Evolutionary conservation across 2,113 vertebrate species (phyloP), one percentile per base, ranked within the genome.

Genomic region (Microtus pennsylvanicus): DNA sequence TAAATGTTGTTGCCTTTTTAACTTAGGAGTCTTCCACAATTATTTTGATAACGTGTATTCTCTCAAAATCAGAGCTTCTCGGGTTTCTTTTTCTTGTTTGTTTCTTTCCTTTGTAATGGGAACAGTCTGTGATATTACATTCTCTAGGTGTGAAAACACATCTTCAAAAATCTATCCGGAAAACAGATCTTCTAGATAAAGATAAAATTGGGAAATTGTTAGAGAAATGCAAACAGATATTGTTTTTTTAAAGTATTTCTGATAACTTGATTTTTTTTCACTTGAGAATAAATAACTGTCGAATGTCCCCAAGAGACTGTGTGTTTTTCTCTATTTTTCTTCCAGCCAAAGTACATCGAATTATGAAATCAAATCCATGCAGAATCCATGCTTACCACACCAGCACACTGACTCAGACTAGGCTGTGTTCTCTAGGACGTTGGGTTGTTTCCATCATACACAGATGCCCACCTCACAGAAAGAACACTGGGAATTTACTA

Each of bases 71-170:
- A 65, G 92, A 58, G n/a, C 52, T 96, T 97, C 50, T 2, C 85
- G 75, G 93, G 35, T 96, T 87, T 98, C 94, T 97, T 89, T 81
- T 98, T 94, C 96, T 82, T 93, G 12, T 94, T 93, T 95, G 38
- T 93, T 91, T 95, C 76, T 94, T 97, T 93, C 82, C 72, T 89
- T 98, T 97, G 95, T 91, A 0, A 7, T 97, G 90, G 96, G 96
- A 98, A 97, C 97, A 93, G 38, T 78, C 90, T 97, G 93, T 96
- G 80, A 95, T 97, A 91, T 93, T 97, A 97, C 88, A 98, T 95
- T 95, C 93, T 97, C 91, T 95, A 92, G 38, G 87, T 98, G 89
- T 97, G 96, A 98, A 97, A 98, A 94, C 94, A 97, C 83, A 94
- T 89, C 90, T 97, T 95, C 67, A 33, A 97, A 97, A 96, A 42